A percentile compares a stretch with the other conserved stretches of the same genome.
These are phyloP conservation scores for Caenorhabditis angaria DNA, from an alignment of 2,888 invertebrate species.

Conservation along the genomic window DNA sequence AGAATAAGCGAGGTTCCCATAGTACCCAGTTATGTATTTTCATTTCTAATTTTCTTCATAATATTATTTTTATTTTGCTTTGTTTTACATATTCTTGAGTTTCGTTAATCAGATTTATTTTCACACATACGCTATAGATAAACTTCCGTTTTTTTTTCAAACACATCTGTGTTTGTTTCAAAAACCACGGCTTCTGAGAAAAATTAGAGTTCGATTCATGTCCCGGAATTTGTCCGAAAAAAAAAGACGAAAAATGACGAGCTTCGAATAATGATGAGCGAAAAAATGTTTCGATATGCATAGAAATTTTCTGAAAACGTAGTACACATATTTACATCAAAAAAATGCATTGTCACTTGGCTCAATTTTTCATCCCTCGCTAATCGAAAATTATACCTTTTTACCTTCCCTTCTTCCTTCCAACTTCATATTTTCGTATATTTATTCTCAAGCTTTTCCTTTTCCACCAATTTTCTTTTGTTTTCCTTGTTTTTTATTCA, in stretches of 20 bases:
- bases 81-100: neutral
- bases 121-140: too few species aligned
- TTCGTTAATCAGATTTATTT: neutral
- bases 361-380: neutral
- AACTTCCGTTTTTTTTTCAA: neutral
- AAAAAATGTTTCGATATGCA: neutral
- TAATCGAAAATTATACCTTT: neutral
- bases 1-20: constrained; percentile 20
- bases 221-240: neutral
- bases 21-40: constrained; percentile 14
- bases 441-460: neutral
- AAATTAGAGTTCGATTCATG: neutral
- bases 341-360: neutral
- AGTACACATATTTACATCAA: neutral
- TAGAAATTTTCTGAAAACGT: neutral
- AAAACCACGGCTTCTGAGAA: neutral
- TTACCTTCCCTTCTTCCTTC: constrained; percentile 1
- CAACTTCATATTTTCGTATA: constrained; percentile 16
- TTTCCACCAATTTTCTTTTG: constrained; percentile 3
- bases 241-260: too few species aligned
- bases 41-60: too few species aligned
- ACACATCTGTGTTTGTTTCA: neutral
- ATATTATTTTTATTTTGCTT: too few species aligned
- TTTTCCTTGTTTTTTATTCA: constrained; percentile 15
- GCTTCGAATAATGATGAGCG: constrained; percentile 2